A percentile compares a stretch with the other conserved stretches of the same genome.
These are phyloP conservation scores for Dasypogon diadema DNA, from an alignment of 2,888 invertebrate genomes.

Conservation along the genomic window DNA sequence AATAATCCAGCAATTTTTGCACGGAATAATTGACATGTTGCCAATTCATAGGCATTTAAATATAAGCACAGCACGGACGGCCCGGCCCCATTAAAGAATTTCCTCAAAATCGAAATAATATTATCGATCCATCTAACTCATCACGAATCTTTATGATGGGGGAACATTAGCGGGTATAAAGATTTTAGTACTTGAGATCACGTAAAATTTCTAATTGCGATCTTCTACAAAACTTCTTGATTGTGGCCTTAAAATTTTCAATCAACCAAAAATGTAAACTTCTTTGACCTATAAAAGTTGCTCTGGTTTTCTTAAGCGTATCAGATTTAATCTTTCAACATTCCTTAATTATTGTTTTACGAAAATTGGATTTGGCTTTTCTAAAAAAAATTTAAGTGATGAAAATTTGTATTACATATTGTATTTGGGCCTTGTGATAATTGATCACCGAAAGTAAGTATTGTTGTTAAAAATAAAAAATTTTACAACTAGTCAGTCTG, in stretches of 20 bases:
- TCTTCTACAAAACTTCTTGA: not conserved
- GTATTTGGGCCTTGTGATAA: too few species aligned
- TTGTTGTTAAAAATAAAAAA: not conserved
- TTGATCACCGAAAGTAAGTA: not conserved
- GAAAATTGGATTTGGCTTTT: not conserved
- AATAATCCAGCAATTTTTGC: slow-evolving; percentile 15
- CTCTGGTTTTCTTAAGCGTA: not conserved
- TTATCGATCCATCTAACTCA: slow-evolving; percentile 1
- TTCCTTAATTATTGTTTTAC: not conserved
- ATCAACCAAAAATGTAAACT: slow-evolving; percentile 3
- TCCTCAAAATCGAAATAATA: not conserved
- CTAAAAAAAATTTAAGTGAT: too few species aligned
- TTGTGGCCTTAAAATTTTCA: not conserved
- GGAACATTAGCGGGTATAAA: not conserved
- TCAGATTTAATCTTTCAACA: not conserved
- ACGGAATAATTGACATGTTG: slow-evolving; percentile 25
- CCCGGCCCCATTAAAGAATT: slow-evolving; percentile 7
- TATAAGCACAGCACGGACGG: not conserved
- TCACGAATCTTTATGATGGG: not conserved
- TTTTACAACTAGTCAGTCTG: too few species aligned
- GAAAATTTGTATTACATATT: too few species aligned
- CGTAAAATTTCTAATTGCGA: not conserved
- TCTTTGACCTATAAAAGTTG: not conserved
- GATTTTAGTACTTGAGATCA: not conserved
- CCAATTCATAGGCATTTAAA: slow-evolving; percentile 18